A percentile compares a stretch with the other conserved stretches of the same genome.
These are phyloP conservation scores for Anodontia alba DNA, from an alignment of 2,888 invertebrate species.

Conservation along the genomic window DNA sequence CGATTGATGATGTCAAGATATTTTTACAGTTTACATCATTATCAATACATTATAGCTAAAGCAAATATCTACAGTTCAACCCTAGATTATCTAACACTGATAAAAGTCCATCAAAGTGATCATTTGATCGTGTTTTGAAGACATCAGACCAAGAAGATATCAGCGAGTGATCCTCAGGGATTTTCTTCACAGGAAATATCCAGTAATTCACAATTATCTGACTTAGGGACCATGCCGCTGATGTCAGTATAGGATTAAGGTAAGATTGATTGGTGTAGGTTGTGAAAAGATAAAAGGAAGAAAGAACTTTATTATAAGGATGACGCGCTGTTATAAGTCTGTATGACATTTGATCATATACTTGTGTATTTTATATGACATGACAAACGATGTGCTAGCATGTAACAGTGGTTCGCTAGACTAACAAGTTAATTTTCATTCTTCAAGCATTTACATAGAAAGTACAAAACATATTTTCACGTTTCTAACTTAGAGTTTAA, in stretches of 20 bases:
- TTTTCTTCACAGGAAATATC: too few species aligned
- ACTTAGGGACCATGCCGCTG: not conserved
- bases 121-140: too few species aligned
- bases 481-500: not conserved
- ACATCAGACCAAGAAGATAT: too few species aligned
- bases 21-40: too few species aligned
- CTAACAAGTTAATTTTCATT: not conserved
- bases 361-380: not conserved
- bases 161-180: too few species aligned
- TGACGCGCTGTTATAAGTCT: constrained; percentile 16
- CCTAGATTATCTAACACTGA: too few species aligned
- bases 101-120: too few species aligned
- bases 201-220: not conserved
- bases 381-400: constrained; percentile 8
- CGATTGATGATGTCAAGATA: too few species aligned
- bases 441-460: not conserved
- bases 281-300: not conserved
- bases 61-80: too few species aligned
- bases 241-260: not conserved
- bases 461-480: not conserved
- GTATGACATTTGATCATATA: constrained; percentile 9
- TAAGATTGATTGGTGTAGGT: not conserved
- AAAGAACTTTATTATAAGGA: not conserved
- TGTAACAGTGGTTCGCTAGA: not conserved
- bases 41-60: too few species aligned